A percentile compares a stretch with the other conserved stretches of the same genome.
Conservation (phyloP, 2,888 invertebrate species). For the Tanytarsus gracilentus region DNA sequence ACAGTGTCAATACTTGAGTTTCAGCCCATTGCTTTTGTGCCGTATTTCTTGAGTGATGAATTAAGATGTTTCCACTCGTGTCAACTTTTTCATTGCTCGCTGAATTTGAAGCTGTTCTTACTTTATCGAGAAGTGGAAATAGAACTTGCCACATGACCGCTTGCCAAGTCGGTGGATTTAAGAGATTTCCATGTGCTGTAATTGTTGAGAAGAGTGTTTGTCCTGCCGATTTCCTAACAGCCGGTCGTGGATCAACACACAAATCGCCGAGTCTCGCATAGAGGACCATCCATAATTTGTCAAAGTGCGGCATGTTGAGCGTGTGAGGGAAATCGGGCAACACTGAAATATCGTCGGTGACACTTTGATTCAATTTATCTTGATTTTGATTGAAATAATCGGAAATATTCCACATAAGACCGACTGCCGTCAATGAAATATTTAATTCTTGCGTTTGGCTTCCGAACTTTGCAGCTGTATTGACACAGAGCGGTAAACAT, state of each 20-base stretch:
- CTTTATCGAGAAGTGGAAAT: slow-evolving; percentile 90
- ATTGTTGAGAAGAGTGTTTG: slow-evolving; percentile 97
- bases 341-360: slow-evolving; percentile 64
- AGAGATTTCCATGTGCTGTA: slow-evolving; percentile 84
- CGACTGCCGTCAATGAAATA: slow-evolving; percentile 93
- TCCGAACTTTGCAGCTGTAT: slow-evolving; percentile 91
- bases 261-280: slow-evolving; percentile 80
- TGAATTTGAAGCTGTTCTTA: slow-evolving; percentile 57
- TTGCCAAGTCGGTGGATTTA: slow-evolving; percentile 86
- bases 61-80: slow-evolving; percentile 85
- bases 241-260: slow-evolving; percentile 91
- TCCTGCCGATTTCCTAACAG: slow-evolving; percentile 92
- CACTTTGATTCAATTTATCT: slow-evolving; percentile 65
- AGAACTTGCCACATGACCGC: slow-evolving; percentile 91
- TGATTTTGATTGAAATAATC: slow-evolving; percentile 96
- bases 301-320: slow-evolving; percentile 77
- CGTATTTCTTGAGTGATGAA: slow-evolving; percentile 97
- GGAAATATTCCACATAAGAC: slow-evolving; percentile 97
- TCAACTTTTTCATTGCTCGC: slow-evolving; percentile 65
- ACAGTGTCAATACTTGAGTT: slow-evolving; percentile 83
- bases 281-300: slow-evolving; percentile 93
- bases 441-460: slow-evolving; percentile 94
- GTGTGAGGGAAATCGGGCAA: slow-evolving; percentile 78
- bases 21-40: slow-evolving; percentile 99
- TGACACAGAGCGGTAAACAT: slow-evolving; percentile 82